Percentiles rank a stretch among this genome's conserved stretches.
Conservation (phyloP, 2,797 vertebrate species). For the Argyrosomus regius region DNA sequence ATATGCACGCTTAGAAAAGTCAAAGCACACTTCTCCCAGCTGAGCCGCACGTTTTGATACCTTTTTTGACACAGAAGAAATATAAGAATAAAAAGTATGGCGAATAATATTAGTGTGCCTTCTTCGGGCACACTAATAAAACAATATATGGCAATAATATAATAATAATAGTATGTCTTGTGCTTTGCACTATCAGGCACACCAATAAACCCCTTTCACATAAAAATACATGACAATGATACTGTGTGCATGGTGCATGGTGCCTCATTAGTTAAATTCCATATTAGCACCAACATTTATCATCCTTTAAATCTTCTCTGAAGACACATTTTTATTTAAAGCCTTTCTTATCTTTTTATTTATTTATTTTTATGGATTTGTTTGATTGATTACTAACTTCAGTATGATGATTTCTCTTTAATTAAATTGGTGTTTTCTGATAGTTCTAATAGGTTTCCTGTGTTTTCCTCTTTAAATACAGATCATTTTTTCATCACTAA, state of each 20-base stretch:
- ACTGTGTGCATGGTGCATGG: neutral
- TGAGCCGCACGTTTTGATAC: too few relatives aligned
- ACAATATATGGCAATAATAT: too few relatives aligned
- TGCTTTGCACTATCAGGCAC: too few relatives aligned
- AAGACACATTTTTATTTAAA: neutral
- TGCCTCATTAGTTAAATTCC: neutral
- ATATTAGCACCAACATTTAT: neutral
- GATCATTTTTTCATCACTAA: slow-evolving; percentile 5
- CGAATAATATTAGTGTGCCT: too few relatives aligned
- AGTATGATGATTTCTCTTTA: neutral
- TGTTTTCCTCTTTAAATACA: neutral
- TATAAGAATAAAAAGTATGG: too few relatives aligned
- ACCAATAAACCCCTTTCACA: neutral
- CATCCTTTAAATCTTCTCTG: slow-evolving; percentile 2
- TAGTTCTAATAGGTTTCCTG: neutral
- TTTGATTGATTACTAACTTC: slow-evolving; percentile 1
- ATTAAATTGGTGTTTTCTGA: neutral
- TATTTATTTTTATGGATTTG: neutral
- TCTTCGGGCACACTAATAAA: too few relatives aligned
- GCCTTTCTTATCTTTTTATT: slow-evolving; percentile 1
- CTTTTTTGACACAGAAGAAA: too few relatives aligned
- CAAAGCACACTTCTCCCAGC: too few relatives aligned
- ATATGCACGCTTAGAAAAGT: too few relatives aligned
- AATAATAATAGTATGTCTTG: too few relatives aligned
- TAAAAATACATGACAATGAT: neutral